Base-by-base conservation (phyloP, 2,113 vertebrate species). In the Mobula hypostoma region DNA sequence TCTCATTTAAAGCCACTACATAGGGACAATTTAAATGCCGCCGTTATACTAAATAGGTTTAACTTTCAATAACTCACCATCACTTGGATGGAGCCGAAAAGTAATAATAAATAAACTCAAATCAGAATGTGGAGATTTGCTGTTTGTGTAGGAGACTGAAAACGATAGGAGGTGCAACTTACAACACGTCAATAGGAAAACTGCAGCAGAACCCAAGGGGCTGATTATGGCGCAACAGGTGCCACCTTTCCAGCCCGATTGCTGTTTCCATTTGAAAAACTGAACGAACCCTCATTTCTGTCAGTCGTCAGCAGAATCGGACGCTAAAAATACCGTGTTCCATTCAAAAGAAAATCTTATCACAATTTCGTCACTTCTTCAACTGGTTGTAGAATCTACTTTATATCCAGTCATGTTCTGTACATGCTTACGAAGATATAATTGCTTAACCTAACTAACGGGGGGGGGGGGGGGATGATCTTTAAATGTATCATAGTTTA, bases 1-100 rank as follows among this genome's bases (percentile, higher is more conserved):
- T 96, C 96, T 97, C 96, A 96, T 96, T 97, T 96, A 96, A 96
- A 96, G 95, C 95, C 95, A 95, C 96, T 96, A 96, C 95, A 95
- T 95, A 95, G 95, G 94, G 95, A 96, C 97, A 96, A 96, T 96
- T 48, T 96, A 97, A 96, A 96, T 95, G 96, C 96, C 94, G 95
- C 96, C 95, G 97, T 97, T 96, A 96, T 96, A 95, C 95, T 95
- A 95, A 77, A 94, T 94, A 94, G 96, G 96, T 97, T 97, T 96
- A 96, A 96, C 97, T 96, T 97, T 95, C 95, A 96, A 93, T 96
- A 96, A 96, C 96, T 96, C 95, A n/a, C 83, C 58, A 63, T 15
- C 83, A 88, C 83, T 88, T 24, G 24, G 83, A 88, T 63, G 61
- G 27, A 88, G 24, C 83, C 83, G 58, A 88, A n/a, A 58, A 88